Evolutionary conservation across 2,113 vertebrate genomes (phyloP).

Genomic region (Sturnira hondurensis): DNA sequence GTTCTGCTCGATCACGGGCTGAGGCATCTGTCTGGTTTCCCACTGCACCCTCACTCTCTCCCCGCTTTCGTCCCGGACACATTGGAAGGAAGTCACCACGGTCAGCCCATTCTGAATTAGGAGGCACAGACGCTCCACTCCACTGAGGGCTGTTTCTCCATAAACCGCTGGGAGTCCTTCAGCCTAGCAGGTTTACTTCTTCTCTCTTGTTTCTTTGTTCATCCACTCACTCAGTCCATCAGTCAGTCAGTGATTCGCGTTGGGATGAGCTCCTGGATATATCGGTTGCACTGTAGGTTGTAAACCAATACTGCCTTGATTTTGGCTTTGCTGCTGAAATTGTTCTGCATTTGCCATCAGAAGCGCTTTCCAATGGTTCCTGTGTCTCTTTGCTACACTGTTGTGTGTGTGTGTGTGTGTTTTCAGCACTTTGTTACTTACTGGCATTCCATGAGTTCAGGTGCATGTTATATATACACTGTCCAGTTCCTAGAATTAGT

Average conservation of each 20-base stretch:
- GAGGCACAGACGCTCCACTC: accelerated
- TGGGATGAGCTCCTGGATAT: background rate
- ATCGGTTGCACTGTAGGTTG: background rate
- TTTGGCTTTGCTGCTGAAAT: background rate
- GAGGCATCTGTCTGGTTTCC: background rate
- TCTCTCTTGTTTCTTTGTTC: background rate
- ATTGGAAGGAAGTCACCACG: background rate
- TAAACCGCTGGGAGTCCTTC: background rate
- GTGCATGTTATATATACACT: background rate
- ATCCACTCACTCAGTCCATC: too few relatives aligned
- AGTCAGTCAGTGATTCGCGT: background rate
- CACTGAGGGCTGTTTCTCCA: background rate
- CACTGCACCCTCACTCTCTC: accelerated
- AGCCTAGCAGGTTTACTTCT: background rate
- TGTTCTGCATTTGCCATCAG: background rate
- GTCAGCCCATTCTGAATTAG: accelerated
- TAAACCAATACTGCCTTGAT: background rate
- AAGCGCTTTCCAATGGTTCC: background rate
- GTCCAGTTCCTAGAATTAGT: background rate
- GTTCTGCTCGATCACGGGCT: background rate
- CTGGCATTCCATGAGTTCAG: background rate
- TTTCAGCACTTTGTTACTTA: background rate
- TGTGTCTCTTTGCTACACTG: background rate
- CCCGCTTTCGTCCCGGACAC: background rate
- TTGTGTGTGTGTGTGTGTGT: background rate